Base-by-base conservation (phyloP, 37 sponge, comb jelly and placozoan species). In the Eunapius fragilis region DNA sequence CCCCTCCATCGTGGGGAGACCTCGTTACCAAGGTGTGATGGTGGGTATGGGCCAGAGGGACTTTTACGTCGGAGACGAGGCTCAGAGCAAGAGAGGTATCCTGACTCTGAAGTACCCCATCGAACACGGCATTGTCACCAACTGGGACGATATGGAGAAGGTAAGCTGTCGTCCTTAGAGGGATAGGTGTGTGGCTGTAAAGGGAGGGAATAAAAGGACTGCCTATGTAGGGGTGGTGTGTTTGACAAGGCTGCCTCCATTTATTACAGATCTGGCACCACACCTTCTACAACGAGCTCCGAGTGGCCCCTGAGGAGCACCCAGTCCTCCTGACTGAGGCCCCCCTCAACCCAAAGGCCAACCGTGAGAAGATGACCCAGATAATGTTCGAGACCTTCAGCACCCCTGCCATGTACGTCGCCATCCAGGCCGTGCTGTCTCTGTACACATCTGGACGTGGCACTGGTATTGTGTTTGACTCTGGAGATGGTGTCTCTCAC, bases 111-210 rank as follows among this genome's bases (percentile, higher is more conserved):
- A 99, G 90, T 99, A 99, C 93, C 99, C 99, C 90, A 99, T 99
- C 86, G 99, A 99, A 87, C 99, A 99, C 88, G 99, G 99, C 37
- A 99, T 99, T 93, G 99, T 99, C 76, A 99, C 99, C 84, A 99
- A 99, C 98, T 99, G 99, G 99, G 99, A 99, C 80, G 99, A 99
- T 86, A 99, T 99, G 99, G 99, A 99, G 93, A 99, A 99, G 94
- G 97, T 95, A 69, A 73, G 91, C 22, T 27, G 7, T 25, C 3
- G 37, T 25, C 17, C 58, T 67, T 12, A 32, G 10, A 6, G 41
- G 41, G 41, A 25, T 78, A 3, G 10, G 34, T 75, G 76, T 75
- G 34, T 32, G 31, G 26, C 76, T 75, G 4, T 33, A 36, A 32
- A 33, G 31, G 35, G 32, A 32, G 6, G 35, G 31, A 75, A 11